phyloP scores from a whole-genome alignment of 2,113 vertebrate species.

The Irena cyanogastra region DNA sequence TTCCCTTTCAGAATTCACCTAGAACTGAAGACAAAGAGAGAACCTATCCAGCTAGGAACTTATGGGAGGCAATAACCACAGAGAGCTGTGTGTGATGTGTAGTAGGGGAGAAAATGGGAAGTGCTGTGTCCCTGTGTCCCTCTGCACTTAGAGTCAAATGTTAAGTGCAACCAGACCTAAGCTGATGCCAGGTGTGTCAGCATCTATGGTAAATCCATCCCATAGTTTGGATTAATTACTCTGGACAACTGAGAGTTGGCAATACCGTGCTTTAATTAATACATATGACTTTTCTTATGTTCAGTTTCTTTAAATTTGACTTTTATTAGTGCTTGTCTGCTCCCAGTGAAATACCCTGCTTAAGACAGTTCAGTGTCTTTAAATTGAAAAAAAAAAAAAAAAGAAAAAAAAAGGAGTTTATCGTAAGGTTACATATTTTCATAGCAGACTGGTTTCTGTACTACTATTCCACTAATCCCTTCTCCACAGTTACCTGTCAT shows the following conservation, averaged over 20 bases:
- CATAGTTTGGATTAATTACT: not conserved
- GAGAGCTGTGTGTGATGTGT: not conserved
- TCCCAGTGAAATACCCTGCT: not conserved
- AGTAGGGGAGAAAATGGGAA: not conserved
- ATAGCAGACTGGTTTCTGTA: not conserved
- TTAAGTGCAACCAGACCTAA: not conserved
- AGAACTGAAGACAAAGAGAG: not conserved
- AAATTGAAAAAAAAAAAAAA: not conserved
- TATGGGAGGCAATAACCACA: not conserved
- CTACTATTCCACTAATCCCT: not conserved
- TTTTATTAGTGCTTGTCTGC: not conserved
- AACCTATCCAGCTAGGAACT: not conserved
- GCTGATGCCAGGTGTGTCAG: not conserved
- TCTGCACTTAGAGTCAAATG: not conserved
- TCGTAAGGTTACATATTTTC: not conserved
- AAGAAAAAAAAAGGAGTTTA: accelerated
- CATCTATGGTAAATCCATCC: not conserved
- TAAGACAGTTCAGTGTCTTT: not conserved
- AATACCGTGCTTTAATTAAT: not conserved
- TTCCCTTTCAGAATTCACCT: not conserved
- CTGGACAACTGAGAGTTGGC: not conserved
- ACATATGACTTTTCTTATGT: not conserved
- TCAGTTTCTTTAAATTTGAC: not conserved
- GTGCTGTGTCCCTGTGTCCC: not conserved
- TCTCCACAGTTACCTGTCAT: not conserved